A percentile compares a stretch with the other conserved stretches of the same genome.
Evolutionary conservation across 2,797 vertebrate species (phyloP).

Genomic region (Spizella passerina): DNA sequence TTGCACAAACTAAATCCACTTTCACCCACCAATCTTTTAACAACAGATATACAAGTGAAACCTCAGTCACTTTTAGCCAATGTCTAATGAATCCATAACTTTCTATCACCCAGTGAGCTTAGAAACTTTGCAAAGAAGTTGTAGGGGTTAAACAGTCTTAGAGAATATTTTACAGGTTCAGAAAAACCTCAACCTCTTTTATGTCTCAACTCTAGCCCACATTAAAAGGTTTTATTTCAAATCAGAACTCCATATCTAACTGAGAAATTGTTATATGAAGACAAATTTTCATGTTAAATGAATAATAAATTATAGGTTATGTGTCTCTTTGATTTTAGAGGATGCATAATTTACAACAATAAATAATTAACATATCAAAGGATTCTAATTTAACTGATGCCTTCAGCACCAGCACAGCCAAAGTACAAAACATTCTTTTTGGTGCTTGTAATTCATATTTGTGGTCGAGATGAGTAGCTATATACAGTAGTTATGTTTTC

Average conservation of each 20-base stretch:
- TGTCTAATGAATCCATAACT: not conserved
- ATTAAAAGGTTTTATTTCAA: constrained; percentile 63
- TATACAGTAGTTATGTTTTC: constrained; percentile 25
- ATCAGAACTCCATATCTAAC: constrained; percentile 49
- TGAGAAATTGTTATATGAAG: constrained; percentile 58
- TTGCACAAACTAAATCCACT: not conserved
- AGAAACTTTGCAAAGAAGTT: not conserved
- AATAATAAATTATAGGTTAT: constrained; percentile 79
- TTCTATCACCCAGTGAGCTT: not conserved
- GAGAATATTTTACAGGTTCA: not conserved
- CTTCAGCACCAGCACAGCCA: constrained; percentile 51
- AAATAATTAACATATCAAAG: constrained; percentile 81
- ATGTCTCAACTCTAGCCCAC: constrained; percentile 7
- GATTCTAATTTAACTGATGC: constrained; percentile 70
- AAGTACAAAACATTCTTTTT: constrained; percentile 45
- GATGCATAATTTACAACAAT: constrained; percentile 77
- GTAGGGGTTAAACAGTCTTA: not conserved
- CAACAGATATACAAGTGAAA: not conserved
- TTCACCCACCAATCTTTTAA: not conserved
- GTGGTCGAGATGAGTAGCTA: constrained; percentile 1
- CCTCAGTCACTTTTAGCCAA: not conserved
- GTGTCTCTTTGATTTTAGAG: constrained; percentile 74
- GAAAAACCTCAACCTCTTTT: not conserved
- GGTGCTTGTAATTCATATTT: constrained; percentile 37
- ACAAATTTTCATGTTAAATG: constrained; percentile 69